These are phyloP conservation scores for Callipepla californica DNA, from an alignment of 2,113 vertebrate genomes.

Conservation along the genomic window DNA sequence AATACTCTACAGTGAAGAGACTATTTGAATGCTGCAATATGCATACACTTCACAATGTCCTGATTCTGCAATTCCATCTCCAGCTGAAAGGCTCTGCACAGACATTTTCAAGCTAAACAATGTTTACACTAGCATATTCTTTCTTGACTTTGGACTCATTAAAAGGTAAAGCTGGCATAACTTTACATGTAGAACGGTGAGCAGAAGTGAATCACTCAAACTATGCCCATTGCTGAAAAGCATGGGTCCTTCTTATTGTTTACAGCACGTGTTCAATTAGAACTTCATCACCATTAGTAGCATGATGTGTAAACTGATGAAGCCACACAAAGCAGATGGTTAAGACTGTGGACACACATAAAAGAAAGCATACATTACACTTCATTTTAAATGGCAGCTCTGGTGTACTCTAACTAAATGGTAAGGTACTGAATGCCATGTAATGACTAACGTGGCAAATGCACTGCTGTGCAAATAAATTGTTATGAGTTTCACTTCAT, in stretches of 20 bases:
- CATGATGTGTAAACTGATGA: background rate
- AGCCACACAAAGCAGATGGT: conserved; percentile 31
- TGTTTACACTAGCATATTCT: background rate
- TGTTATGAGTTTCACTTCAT: conserved; percentile 49
- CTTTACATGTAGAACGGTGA: background rate
- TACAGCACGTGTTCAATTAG: background rate
- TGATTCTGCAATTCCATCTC: background rate
- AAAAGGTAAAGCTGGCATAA: background rate
- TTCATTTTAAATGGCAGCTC: conserved; percentile 41
- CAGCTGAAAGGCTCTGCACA: background rate
- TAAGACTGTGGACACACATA: conserved; percentile 39
- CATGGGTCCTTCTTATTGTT: background rate
- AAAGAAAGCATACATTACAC: background rate
- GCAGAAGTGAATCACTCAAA: background rate
- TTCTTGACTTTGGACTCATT: background rate
- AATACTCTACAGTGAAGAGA: background rate
- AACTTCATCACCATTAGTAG: background rate
- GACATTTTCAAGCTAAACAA: background rate
- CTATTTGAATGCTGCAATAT: background rate
- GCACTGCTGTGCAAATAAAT: conserved; percentile 48
- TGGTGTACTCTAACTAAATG: background rate
- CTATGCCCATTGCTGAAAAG: background rate
- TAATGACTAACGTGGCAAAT: background rate
- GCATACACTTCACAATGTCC: background rate
- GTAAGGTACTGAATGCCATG: background rate